These are phyloP conservation scores for Oenanthe oenanthe DNA, from an alignment of 2,113 vertebrate genomes.

Conservation along the genomic window DNA sequence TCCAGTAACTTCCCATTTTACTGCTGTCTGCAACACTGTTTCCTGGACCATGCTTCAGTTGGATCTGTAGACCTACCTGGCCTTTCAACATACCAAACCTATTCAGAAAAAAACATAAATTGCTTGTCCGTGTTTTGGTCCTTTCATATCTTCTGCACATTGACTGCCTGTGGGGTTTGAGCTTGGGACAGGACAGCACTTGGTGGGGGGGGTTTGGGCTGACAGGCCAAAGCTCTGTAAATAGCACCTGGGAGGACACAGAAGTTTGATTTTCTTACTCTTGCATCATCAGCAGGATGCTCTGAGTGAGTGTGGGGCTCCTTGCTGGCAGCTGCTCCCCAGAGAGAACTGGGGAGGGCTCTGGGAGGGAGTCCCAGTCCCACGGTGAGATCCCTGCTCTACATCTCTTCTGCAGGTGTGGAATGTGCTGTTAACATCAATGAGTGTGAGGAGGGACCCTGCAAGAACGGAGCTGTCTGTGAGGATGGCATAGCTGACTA, in stretches of 20 bases:
- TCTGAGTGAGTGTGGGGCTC: not conserved
- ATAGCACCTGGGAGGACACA: not conserved
- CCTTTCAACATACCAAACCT: not conserved
- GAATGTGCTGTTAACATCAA: constrained; percentile 87
- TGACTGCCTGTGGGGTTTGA: not conserved
- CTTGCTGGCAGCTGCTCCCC: not conserved
- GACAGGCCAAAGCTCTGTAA: not conserved
- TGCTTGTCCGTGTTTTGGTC: not conserved
- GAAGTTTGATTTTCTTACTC: not conserved
- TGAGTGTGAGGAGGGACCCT: constrained; percentile 88
- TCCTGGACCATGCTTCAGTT: not conserved
- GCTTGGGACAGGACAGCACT: not conserved
- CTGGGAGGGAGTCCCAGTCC: not conserved
- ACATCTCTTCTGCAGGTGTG: constrained; percentile 75
- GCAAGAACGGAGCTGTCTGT: constrained; percentile 87
- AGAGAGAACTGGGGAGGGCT: not conserved
- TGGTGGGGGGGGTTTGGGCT: not conserved
- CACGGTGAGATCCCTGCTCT: constrained; percentile 10
- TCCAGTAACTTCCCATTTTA: not conserved
- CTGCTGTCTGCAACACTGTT: not conserved
- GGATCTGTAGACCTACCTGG: not conserved
- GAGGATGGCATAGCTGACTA: constrained; percentile 84
- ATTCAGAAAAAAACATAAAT: not conserved
- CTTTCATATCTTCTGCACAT: not conserved
- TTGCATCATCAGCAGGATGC: not conserved